Evolutionary conservation across 2,797 vertebrate genomes (phyloP).

Genomic region (Poecilia picta): DNA sequence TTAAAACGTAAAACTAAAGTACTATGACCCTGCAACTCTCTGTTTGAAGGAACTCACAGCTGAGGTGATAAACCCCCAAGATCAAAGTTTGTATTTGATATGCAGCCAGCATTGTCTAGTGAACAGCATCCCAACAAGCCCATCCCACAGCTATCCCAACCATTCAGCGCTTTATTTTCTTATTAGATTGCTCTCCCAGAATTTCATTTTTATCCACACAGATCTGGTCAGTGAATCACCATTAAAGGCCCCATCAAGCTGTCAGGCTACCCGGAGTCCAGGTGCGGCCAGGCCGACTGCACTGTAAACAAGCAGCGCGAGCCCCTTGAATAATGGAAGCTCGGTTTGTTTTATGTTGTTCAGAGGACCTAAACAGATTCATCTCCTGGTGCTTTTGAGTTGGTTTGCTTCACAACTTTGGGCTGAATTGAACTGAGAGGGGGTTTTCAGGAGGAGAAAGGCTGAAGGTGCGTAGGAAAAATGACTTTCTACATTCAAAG

Average conservation of each 20-base stretch:
- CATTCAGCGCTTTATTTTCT: constrained; percentile 81
- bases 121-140: constrained; percentile 60
- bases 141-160: constrained; percentile 72
- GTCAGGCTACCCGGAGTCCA: constrained; percentile 80
- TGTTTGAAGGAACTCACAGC: constrained; percentile 57
- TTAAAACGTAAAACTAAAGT: constrained; percentile 67
- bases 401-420: constrained; percentile 73
- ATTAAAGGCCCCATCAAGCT: constrained; percentile 85
- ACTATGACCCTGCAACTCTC: constrained; percentile 67
- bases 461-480: constrained; percentile 28
- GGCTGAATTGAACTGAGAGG: constrained; percentile 42
- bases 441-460: constrained; percentile 35
- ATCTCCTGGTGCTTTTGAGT: constrained; percentile 74
- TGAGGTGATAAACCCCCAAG: constrained; percentile 72
- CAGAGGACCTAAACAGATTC: constrained; percentile 77
- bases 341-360: constrained; percentile 78
- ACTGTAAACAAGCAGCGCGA: constrained; percentile 80
- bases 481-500: constrained; percentile 68
- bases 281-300: constrained; percentile 68
- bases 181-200: constrained; percentile 83
- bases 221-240: constrained; percentile 85
- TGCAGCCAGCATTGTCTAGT: constrained; percentile 62
- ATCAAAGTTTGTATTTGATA: constrained; percentile 81
- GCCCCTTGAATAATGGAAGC: constrained; percentile 79
- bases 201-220: constrained; percentile 85